Percentiles rank a stretch among this genome's conserved stretches.
phyloP scores from a whole-genome alignment of 2,797 vertebrate genomes.

The Numenius phaeopus region DNA sequence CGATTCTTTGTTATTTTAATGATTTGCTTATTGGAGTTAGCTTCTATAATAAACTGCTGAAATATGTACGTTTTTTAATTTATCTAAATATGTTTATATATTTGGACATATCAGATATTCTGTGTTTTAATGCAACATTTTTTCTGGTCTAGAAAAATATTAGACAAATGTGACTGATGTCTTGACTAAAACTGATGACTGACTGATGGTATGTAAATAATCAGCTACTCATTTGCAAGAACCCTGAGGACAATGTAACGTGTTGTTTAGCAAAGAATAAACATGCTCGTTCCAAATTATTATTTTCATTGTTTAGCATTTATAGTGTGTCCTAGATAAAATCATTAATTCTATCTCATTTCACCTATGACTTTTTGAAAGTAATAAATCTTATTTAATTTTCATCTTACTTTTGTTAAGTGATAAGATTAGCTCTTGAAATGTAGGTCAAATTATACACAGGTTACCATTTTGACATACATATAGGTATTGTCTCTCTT shows the following conservation, averaged over 20 bases:
- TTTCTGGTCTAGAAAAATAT: constrained; percentile 24
- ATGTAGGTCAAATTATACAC: neutral
- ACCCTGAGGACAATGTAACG: constrained; percentile 50
- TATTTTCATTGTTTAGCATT: constrained; percentile 57
- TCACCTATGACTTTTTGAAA: neutral
- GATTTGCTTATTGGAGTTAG: neutral
- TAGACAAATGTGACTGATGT: constrained; percentile 53
- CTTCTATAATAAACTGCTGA: neutral
- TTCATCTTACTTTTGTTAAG: neutral
- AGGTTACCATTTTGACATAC: neutral
- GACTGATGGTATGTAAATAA: constrained; percentile 66
- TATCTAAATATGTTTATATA: neutral
- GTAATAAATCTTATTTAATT: constrained; percentile 24
- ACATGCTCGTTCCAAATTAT: neutral
- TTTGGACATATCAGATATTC: neutral
- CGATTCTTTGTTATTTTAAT: neutral
- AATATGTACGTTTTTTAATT: neutral
- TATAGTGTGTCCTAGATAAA: constrained; percentile 50
- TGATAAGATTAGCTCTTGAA: constrained; percentile 12
- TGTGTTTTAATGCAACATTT: neutral
- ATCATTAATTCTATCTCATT: constrained; percentile 49
- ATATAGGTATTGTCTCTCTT: neutral
- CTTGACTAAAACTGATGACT: constrained; percentile 62
- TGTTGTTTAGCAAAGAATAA: constrained; percentile 56
- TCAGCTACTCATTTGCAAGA: constrained; percentile 50